phyloP scores from a whole-genome alignment of 2,113 vertebrate species.

The Vidua chalybeata region DNA sequence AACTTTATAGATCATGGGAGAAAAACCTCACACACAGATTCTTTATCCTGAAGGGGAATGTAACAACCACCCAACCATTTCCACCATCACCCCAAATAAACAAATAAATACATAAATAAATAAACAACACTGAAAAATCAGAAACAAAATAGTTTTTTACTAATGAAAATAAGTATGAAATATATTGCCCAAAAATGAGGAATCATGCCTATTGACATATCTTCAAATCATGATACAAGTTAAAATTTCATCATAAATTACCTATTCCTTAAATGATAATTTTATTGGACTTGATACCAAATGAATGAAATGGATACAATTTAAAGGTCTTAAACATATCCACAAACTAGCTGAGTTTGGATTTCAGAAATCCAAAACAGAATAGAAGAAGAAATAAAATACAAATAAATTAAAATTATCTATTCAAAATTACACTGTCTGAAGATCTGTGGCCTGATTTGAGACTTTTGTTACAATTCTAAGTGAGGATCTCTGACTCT shows the following conservation, averaged over 20 bases:
- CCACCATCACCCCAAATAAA: not conserved
- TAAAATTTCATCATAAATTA: not conserved
- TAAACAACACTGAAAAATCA: not conserved
- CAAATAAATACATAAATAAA: not conserved
- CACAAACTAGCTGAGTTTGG: not conserved
- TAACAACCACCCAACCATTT: not conserved
- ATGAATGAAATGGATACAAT: not conserved
- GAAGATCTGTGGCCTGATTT: constrained; percentile 1
- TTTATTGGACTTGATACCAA: not conserved
- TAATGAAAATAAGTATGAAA: not conserved
- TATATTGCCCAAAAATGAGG: not conserved
- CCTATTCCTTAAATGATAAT: not conserved
- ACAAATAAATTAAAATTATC: not conserved
- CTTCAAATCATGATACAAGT: not conserved
- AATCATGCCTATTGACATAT: not conserved
- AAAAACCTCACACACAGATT: not conserved
- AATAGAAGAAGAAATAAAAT: not conserved
- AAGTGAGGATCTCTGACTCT: constrained; percentile 11
- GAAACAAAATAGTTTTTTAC: not conserved
- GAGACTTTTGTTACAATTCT: not conserved
- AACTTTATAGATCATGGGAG: not conserved
- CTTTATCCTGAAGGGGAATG: not conserved
- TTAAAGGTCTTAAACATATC: not conserved
- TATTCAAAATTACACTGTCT: constrained; percentile 3
- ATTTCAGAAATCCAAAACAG: not conserved